Evolutionary conservation across 2,797 vertebrate species (phyloP).

Genomic region (Ciconia nigra): DNA sequence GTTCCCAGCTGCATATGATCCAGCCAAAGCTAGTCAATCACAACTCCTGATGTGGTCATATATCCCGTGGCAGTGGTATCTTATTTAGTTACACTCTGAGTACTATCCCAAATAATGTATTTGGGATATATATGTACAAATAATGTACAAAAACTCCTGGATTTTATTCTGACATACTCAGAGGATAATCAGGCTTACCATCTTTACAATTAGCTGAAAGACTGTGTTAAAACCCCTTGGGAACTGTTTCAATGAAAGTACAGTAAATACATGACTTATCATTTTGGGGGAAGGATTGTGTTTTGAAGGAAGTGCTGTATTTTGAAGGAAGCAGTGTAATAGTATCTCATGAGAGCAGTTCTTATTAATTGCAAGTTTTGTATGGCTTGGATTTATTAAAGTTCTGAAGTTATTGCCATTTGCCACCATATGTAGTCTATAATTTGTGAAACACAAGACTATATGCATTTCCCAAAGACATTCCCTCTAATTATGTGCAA

Average conservation of each 20-base stretch:
- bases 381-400: constrained; percentile 4
- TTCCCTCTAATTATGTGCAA: not conserved
- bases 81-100: not conserved
- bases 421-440: not conserved
- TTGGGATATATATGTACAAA: too few relatives aligned
- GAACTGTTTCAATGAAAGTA: not conserved
- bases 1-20: not conserved
- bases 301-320: not conserved
- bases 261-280: not conserved
- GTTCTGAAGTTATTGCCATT: not conserved
- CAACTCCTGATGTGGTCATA: not conserved
- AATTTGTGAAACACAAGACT: not conserved
- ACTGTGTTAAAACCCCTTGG: not conserved
- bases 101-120: not conserved
- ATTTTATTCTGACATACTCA: not conserved
- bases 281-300: not conserved
- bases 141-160: too few relatives aligned
- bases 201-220: not conserved
- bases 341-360: constrained; percentile 6
- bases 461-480: not conserved
- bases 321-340: not conserved
- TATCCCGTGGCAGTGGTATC: not conserved
- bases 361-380: constrained; percentile 27
- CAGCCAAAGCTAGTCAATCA: not conserved
- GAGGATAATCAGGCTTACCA: not conserved